Conservation (phyloP, 2,888 invertebrate species). For the Phragmatobia fuliginosa region DNA sequence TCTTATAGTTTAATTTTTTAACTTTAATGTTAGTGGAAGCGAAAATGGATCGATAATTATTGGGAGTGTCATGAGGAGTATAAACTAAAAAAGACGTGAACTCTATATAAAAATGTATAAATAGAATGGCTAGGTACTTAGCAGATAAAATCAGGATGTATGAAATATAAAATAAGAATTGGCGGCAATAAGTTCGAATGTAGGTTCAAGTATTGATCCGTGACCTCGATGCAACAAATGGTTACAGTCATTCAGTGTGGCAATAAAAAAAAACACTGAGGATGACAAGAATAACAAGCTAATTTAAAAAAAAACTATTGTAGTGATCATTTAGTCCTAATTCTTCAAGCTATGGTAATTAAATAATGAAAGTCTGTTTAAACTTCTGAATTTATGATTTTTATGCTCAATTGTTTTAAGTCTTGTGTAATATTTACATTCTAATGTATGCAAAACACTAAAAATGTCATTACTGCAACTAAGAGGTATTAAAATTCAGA, state of each 20-base stretch:
- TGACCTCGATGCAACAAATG: slow-evolving; percentile 15
- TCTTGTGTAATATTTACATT: too few relatives aligned
- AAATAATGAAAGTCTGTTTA: background rate
- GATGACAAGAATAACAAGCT: background rate
- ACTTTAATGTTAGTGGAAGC: background rate
- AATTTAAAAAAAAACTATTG: background rate
- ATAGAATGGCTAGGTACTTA: background rate
- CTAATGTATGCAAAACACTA: background rate
- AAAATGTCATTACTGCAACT: background rate
- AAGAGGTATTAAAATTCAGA: too few relatives aligned
- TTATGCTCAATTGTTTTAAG: background rate
- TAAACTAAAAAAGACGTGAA: background rate
- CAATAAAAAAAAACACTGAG: background rate
- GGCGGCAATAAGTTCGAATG: slow-evolving; percentile 3
- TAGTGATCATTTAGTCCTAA: too few relatives aligned
- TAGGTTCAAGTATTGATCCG: slow-evolving; percentile 10
- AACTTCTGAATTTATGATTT: background rate
- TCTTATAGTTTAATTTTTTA: too few relatives aligned
- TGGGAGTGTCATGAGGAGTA: background rate
- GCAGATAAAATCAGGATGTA: background rate
- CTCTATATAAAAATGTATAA: background rate
- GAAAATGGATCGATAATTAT: background rate
- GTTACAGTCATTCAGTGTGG: background rate
- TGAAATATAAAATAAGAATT: background rate
- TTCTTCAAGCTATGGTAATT: too few relatives aligned